Evolutionary conservation across 2,888 invertebrate species (phyloP).

Genomic region (Busseola fusca): DNA sequence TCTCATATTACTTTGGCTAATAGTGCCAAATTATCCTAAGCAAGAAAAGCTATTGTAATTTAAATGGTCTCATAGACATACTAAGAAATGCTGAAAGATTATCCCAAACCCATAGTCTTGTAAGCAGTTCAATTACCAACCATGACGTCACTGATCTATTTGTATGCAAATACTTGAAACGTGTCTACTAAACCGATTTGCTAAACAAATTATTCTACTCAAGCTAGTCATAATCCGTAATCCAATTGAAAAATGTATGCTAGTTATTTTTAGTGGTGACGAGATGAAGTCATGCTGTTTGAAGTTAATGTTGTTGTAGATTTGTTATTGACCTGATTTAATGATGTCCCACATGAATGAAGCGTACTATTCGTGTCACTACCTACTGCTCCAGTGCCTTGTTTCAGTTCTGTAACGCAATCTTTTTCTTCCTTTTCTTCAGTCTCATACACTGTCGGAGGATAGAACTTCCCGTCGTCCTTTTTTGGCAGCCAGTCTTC

Average conservation of each 20-base stretch:
- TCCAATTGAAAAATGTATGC: slow-evolving; percentile 53
- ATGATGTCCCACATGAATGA: slow-evolving; percentile 20
- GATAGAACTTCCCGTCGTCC: not conserved
- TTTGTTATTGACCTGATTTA: slow-evolving; percentile 59
- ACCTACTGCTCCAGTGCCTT: not conserved
- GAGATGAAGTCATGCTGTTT: slow-evolving; percentile 51
- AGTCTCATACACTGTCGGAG: not conserved
- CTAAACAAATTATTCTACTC: slow-evolving; percentile 45
- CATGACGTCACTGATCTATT: slow-evolving; percentile 55
- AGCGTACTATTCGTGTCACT: slow-evolving; percentile 24
- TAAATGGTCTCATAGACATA: slow-evolving; percentile 7
- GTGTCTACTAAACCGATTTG: slow-evolving; percentile 40
- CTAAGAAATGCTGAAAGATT: slow-evolving; percentile 11
- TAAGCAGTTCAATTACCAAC: slow-evolving; percentile 38
- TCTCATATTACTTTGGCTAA: not conserved
- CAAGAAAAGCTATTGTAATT: not conserved
- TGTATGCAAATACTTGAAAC: slow-evolving; percentile 56
- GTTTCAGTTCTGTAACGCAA: not conserved
- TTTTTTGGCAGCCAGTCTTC: not conserved
- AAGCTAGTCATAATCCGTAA: slow-evolving; percentile 41
- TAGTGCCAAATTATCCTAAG: not conserved
- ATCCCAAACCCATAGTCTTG: slow-evolving; percentile 35
- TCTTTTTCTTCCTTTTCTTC: not conserved
- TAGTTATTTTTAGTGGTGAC: slow-evolving; percentile 55
- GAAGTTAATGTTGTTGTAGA: slow-evolving; percentile 33